Base-by-base conservation (phyloP, 2,113 vertebrate species). In the Xenopus borealis region DNA sequence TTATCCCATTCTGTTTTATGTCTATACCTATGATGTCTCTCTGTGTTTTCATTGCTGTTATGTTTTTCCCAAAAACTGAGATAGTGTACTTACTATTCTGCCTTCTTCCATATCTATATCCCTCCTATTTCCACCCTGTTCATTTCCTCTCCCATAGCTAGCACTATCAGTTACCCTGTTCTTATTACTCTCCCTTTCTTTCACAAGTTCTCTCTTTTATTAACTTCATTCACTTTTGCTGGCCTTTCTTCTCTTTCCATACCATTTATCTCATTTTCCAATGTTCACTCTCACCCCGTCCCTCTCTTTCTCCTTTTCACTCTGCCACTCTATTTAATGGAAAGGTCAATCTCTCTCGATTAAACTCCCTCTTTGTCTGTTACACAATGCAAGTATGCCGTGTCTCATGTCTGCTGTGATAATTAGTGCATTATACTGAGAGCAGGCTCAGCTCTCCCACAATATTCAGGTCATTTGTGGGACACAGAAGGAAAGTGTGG, bases 281-380 rank as follows among this genome's bases (percentile, higher is more conserved):
- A 5, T 20, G 8, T 62, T 62, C 12, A 19, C 20, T 4, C 47
- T 62, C 12, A 62, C n/a, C 59, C 12, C 10, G 18, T 10, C 12
- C 20, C 10, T 17, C 50, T 46, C 62, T 55, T 27, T 72, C 71
- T n/a, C 13, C 47, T 16, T 40, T 45, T 53, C 30, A 12, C 64
- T 65, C 8, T 30, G 33, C 59, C 64, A 50, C 40, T 59, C 16
- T 50, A 55, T 59, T 17, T 27, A 19, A 40, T 61, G 52, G 58
- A 67, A 75, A 75, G 72, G 72, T 75, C 72, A 47, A 53, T 75
- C 72, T 75, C 30, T 67, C 52, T 50, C 64, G 64, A 67, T 50
- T 67, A 61, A 75, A 50, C 72, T 59, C 45, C 58, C 46, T 75
- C 72, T 75, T 75, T 75, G 72, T 75, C 66, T 67, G 64, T 46